phyloP scores from a whole-genome alignment of 2,888 invertebrate genomes.

The Cryptosula pallasiana region DNA sequence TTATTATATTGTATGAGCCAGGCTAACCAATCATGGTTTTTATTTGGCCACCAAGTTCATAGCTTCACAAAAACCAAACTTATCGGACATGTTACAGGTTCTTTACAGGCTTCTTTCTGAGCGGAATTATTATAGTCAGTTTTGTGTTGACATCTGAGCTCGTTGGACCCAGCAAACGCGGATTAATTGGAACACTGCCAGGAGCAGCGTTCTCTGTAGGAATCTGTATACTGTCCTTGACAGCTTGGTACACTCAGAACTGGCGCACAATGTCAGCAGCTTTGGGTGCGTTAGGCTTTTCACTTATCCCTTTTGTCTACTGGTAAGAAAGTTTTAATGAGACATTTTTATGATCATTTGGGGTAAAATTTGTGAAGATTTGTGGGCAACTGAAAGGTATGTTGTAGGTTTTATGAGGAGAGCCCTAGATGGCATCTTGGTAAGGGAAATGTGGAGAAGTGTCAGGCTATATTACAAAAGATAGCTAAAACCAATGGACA shows the following conservation, averaged over 20 bases:
- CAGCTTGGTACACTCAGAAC: neutral
- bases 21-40: too few relatives aligned
- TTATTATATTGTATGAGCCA: too few relatives aligned
- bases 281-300: neutral
- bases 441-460: neutral
- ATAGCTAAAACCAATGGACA: conserved; percentile 16
- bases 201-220: neutral
- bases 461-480: neutral
- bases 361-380: too few relatives aligned
- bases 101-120: conserved; percentile 8
- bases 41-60: too few relatives aligned
- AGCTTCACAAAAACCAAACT: too few relatives aligned
- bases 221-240: neutral
- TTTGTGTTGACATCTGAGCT: conserved; percentile 22
- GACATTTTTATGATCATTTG: too few relatives aligned
- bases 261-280: conserved; percentile 12
- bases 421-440: conserved; percentile 21
- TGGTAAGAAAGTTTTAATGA: neutral
- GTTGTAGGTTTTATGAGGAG: conserved; percentile 9
- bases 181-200: conserved; percentile 16
- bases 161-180: conserved; percentile 22
- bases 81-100: neutral
- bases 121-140: conserved; percentile 5
- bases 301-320: neutral
- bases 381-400: too few relatives aligned